phyloP scores from a whole-genome alignment of 2,113 vertebrate species.

The Oriolus oriolus region DNA sequence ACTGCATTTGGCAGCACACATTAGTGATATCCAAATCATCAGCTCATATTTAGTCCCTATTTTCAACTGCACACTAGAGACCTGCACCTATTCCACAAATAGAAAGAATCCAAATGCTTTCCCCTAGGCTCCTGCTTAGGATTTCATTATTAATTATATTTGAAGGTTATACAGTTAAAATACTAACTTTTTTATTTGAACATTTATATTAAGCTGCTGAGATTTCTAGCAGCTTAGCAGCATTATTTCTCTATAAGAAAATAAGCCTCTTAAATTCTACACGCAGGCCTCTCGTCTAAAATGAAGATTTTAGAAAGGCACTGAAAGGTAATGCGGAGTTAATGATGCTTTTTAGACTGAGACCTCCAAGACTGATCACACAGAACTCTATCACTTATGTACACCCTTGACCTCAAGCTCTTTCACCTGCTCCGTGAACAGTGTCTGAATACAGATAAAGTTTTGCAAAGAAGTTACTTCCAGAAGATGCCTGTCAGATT shows the following conservation, averaged over 20 bases:
- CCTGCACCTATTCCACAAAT: conserved; percentile 65
- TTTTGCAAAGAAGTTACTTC: conserved; percentile 24
- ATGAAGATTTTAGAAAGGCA: conserved; percentile 60
- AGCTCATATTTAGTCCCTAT: conserved; percentile 56
- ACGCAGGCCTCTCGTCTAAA: conserved; percentile 53
- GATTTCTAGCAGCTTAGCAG: conserved; percentile 69
- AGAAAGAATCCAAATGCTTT: conserved; percentile 61
- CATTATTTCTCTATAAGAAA: conserved; percentile 68
- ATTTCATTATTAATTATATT: conserved; percentile 72
- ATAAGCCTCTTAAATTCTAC: conserved; percentile 68
- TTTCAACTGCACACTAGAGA: conserved; percentile 50
- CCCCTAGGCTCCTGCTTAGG: conserved; percentile 49
- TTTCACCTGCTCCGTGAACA: neutral
- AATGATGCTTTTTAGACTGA: conserved; percentile 47
- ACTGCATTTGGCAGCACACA: conserved; percentile 1
- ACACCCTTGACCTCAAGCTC: neutral
- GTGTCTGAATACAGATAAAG: neutral
- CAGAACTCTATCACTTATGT: neutral
- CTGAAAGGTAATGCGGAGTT: conserved; percentile 48
- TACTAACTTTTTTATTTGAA: conserved; percentile 71
- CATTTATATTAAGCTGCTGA: conserved; percentile 72
- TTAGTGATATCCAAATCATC: conserved; percentile 29
- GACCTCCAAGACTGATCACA: conserved; percentile 1
- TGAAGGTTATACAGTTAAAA: conserved; percentile 72
- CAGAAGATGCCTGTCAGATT: neutral